Base-by-base conservation (phyloP, 1,140 invertebrate species). In the Psix sp. region DNA sequence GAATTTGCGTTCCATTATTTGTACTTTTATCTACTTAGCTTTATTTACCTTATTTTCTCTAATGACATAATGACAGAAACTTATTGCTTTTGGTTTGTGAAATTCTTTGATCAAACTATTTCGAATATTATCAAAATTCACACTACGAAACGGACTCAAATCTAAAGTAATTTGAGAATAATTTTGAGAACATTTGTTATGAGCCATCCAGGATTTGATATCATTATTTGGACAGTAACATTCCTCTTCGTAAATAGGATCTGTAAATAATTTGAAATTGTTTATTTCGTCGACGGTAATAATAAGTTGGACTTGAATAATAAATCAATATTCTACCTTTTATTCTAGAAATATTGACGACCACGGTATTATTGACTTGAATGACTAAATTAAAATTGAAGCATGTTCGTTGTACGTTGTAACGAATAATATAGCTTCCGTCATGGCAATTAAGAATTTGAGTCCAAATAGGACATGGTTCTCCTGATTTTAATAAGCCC, bases 11-110 rank as follows among this genome's bases (percentile, higher is more conserved):
- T n/a, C n/a, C n/a, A n/a, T n/a, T n/a, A n/a, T n/a, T n/a, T n/a
- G n/a, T n/a, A n/a, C n/a, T n/a, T n/a, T n/a, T n/a, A n/a, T n/a
- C n/a, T n/a, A n/a, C n/a, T n/a, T n/a, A 24, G 7, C 21, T 24
- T 0, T 38, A 62, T 15, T 70, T 81, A 94, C 92, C 84, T 93
- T 83, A 85, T 98, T 98, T 75, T 93, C 84, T 82, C 95, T 93
- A 1, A 99, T 88, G 20, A 93, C 90, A 88, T 98, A 99, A 83
- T 97, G 94, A 82, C 96, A 97, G 72, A 98, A 89, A 80, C 96
- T 97, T 68, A 94, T 90, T 56, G 92, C 91, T 62, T 92, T 90
- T 5, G 94, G 91, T 52, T 90, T 90, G 84, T 94, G 89, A 82
- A 92, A 96, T 56, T 85, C 84, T 65, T 88, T 81, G 2, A 91